Evolutionary conservation across 2,113 vertebrate genomes (phyloP).

Genomic region (Morone saxatilis): DNA sequence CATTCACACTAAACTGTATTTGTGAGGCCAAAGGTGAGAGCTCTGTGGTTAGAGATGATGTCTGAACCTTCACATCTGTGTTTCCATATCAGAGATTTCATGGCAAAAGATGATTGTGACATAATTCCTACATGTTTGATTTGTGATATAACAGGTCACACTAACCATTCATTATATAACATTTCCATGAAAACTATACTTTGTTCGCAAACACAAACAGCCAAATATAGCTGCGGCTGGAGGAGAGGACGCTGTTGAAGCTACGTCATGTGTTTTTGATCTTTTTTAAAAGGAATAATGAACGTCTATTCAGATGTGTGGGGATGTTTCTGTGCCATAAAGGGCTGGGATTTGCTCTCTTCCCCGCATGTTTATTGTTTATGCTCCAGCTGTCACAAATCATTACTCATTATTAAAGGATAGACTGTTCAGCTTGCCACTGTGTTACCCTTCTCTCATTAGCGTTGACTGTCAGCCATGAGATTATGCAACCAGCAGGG

Average conservation of each 20-base stretch:
- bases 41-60: not conserved
- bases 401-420: conserved; percentile 44
- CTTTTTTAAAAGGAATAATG: conserved; percentile 18
- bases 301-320: conserved; percentile 10
- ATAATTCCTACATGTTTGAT: not conserved
- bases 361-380: conserved; percentile 34
- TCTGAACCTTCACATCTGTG: not conserved
- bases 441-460: conserved; percentile 53
- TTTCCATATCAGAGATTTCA: not conserved
- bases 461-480: conserved; percentile 34
- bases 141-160: not conserved
- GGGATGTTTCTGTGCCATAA: not conserved
- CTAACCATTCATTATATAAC: not conserved
- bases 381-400: conserved; percentile 32
- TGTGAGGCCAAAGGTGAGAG: conserved; percentile 47
- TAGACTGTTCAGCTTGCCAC: conserved; percentile 10
- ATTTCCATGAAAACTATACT: not conserved
- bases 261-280: conserved; percentile 6
- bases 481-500: conserved; percentile 54
- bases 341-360: not conserved
- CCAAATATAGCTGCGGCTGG: conserved; percentile 15
- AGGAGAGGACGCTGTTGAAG: not conserved
- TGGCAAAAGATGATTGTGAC: not conserved
- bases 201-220: conserved; percentile 2
- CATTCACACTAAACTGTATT: not conserved